phyloP scores from a whole-genome alignment of 2,888 invertebrate genomes.

The Hirtodrosophila duncani region DNA sequence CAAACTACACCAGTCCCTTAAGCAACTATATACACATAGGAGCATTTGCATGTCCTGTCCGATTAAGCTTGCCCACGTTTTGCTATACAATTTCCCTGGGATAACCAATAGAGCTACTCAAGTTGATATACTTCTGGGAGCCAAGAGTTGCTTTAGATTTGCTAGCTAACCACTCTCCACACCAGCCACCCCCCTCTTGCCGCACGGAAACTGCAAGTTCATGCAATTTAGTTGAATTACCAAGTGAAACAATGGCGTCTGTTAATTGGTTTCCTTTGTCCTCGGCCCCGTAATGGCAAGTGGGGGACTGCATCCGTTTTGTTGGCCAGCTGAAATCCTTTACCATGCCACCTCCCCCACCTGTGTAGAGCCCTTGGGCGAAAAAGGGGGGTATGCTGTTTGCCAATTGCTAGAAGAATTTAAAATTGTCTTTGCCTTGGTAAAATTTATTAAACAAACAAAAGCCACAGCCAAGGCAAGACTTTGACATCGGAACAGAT shows the following conservation, averaged over 20 bases:
- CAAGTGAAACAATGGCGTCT: conserved; percentile 77
- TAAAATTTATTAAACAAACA: conserved; percentile 66
- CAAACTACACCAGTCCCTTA: too few relatives aligned
- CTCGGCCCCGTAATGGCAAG: conserved; percentile 43
- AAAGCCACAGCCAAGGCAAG: conserved; percentile 11
- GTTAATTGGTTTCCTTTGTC: conserved; percentile 78
- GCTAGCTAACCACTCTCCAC: too few relatives aligned
- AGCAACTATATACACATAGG: too few relatives aligned
- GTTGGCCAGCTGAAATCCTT: conserved; percentile 16
- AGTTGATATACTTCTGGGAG: too few relatives aligned
- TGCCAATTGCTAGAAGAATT: conserved; percentile 67
- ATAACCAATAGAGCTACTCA: too few relatives aligned
- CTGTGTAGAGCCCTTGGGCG: conserved; percentile 28
- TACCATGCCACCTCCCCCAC: neutral
- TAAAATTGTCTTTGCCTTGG: conserved; percentile 62
- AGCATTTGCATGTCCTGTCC: too few relatives aligned
- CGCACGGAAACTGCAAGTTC: conserved; percentile 41
- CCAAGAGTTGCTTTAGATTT: too few relatives aligned
- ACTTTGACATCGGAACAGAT: conserved; percentile 4
- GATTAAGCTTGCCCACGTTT: too few relatives aligned
- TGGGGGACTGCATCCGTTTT: conserved; percentile 36
- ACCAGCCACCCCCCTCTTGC: too few relatives aligned
- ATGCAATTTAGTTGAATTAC: conserved; percentile 75
- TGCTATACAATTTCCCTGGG: too few relatives aligned
- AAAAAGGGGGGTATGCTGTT: conserved; percentile 44